phyloP scores from a whole-genome alignment of 2,888 invertebrate species.

The Caradrina clavipalpis region DNA sequence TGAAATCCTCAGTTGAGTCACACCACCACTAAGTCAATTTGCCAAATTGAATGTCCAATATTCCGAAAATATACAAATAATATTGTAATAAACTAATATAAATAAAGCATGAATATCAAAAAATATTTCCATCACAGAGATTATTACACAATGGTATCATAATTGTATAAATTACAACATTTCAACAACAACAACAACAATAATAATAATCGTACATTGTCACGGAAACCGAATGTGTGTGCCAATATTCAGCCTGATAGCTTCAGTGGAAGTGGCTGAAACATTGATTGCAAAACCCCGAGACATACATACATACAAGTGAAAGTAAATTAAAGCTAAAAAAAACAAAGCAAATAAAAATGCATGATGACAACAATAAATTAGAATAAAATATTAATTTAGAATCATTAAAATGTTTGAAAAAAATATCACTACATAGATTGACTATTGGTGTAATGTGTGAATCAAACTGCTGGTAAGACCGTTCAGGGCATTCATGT shows the following conservation, averaged over 20 bases:
- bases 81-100: slow-evolving; percentile 33
- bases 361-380: slow-evolving; percentile 71
- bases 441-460: slow-evolving; percentile 75
- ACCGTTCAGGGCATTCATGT: slow-evolving; percentile 52
- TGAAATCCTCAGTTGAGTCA: slow-evolving; percentile 76
- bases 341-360: slow-evolving; percentile 67
- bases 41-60: slow-evolving; percentile 32
- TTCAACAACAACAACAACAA: slow-evolving; percentile 66
- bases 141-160: slow-evolving; percentile 73
- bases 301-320: no score
- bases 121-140: slow-evolving; percentile 74
- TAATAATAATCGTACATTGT: slow-evolving; percentile 63
- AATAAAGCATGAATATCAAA: slow-evolving; percentile 66
- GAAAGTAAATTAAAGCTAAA: slow-evolving; percentile 3
- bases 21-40: slow-evolving; percentile 81
- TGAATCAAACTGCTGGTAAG: slow-evolving; percentile 72
- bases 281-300: no score
- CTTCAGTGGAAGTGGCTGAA: no score
- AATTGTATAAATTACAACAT: slow-evolving; percentile 64
- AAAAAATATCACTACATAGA: slow-evolving; percentile 58
- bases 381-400: slow-evolving; percentile 57
- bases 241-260: no score
- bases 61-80: slow-evolving; percentile 44
- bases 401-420: slow-evolving; percentile 43
- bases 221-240: no score